A percentile compares a stretch with the other conserved stretches of the same genome.
These are phyloP conservation scores for Noctilio leporinus DNA, from an alignment of 2,113 vertebrate species.

Conservation along the genomic window DNA sequence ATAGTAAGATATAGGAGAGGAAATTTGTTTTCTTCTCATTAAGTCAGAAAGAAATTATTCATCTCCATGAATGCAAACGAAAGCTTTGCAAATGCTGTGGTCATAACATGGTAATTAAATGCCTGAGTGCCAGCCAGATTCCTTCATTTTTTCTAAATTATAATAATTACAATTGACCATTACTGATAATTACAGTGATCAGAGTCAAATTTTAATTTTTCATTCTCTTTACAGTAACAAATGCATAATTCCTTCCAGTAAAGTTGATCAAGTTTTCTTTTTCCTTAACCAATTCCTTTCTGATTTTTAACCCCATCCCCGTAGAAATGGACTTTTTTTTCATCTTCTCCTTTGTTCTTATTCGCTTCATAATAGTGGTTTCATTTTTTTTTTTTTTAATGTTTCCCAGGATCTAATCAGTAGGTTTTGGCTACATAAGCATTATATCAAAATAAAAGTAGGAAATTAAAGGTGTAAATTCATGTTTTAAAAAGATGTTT, in stretches of 20 bases:
- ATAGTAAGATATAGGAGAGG: conserved; percentile 38
- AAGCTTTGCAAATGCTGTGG: conserved; percentile 63
- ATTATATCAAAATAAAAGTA: conserved; percentile 4
- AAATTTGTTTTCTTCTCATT: conserved; percentile 54
- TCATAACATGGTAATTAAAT: conserved; percentile 58
- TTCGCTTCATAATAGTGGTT: background rate
- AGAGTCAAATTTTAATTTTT: conserved; percentile 38
- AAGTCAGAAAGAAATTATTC: conserved; percentile 54
- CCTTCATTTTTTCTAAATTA: conserved; percentile 59
- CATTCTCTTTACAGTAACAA: conserved; percentile 16
- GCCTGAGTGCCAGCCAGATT: conserved; percentile 30
- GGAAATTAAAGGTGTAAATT: conserved; percentile 19
- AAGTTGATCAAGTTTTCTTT: background rate
- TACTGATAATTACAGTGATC: conserved; percentile 50
- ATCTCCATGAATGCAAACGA: conserved; percentile 44
- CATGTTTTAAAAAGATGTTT: background rate
- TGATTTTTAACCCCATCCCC: background rate
- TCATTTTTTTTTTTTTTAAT: background rate
- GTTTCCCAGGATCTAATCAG: background rate
- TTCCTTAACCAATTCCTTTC: background rate
- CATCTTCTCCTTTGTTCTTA: background rate
- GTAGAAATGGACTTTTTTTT: background rate
- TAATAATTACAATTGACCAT: conserved; percentile 65
- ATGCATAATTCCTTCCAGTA: background rate
- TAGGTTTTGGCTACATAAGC: background rate